phyloP scores from a whole-genome alignment of 2,797 vertebrate species.

The Notamacropus eugenii region DNA sequence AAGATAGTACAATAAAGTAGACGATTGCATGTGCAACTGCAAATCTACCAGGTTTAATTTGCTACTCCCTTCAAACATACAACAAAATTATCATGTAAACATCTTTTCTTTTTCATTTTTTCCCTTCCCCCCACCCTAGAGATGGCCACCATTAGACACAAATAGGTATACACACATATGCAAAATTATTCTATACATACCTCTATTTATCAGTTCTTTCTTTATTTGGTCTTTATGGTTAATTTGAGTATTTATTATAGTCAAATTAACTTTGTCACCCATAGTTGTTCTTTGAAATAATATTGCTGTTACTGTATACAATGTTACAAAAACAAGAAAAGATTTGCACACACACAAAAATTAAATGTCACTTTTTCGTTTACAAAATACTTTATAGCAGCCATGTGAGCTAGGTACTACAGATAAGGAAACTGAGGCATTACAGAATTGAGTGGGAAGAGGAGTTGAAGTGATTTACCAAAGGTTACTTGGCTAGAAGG shows the following conservation, averaged over 20 bases:
- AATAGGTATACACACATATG: background rate
- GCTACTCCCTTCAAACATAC: background rate
- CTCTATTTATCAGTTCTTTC: background rate
- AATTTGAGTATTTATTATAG: background rate
- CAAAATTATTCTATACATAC: background rate
- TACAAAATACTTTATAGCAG: background rate
- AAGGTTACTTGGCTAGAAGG: background rate
- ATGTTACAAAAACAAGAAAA: background rate
- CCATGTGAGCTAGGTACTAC: background rate
- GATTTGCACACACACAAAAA: background rate
- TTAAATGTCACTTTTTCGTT: background rate
- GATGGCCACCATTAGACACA: background rate
- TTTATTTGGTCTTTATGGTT: background rate
- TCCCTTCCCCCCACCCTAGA: background rate
- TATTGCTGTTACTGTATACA: background rate
- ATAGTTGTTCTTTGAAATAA: background rate
- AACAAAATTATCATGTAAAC: background rate
- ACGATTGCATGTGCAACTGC: background rate
- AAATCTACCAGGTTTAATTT: background rate
- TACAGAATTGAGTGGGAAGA: background rate
- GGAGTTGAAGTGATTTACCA: background rate
- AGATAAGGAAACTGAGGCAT: background rate
- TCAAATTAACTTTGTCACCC: background rate
- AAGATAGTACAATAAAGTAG: background rate
- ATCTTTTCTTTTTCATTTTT: background rate